Evolutionary conservation across 1,140 invertebrate genomes (phyloP).

Genomic region (Drosophila nigrodunni): DNA sequence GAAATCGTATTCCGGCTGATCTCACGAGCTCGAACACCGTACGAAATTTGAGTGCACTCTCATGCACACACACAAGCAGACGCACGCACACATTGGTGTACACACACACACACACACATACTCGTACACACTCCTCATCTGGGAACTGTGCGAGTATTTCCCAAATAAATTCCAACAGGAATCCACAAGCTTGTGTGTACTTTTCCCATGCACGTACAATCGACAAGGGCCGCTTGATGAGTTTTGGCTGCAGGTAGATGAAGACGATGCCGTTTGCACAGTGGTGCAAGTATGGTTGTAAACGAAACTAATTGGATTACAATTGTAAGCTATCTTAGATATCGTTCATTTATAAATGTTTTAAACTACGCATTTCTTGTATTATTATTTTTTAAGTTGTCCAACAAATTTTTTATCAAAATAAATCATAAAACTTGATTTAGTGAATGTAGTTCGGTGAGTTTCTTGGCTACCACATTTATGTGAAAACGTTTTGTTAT

Average conservation of each 20-base stretch:
- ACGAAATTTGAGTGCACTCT: constrained; percentile 82
- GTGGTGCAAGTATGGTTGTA: constrained; percentile 26
- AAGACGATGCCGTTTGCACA: constrained; percentile 57
- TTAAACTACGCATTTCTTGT: background rate
- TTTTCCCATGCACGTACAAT: constrained; percentile 83
- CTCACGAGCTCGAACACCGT: constrained; percentile 77
- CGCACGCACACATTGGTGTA: constrained; percentile 34
- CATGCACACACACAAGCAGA: constrained; percentile 65
- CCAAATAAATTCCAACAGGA: constrained; percentile 83
- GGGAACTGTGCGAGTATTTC: constrained; percentile 68
- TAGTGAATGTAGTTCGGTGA: constrained; percentile 1
- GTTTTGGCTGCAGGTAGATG: constrained; percentile 79
- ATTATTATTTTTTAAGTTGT: no score
- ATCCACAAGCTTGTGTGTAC: constrained; percentile 81
- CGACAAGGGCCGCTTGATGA: constrained; percentile 82
- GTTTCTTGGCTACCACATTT: constrained; percentile 3
- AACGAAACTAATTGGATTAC: constrained; percentile 18
- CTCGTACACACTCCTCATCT: constrained; percentile 21
- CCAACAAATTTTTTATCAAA: background rate
- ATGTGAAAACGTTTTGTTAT: background rate
- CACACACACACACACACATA: constrained; percentile 34
- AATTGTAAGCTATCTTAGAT: background rate
- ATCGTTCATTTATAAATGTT: background rate
- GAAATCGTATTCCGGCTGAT: constrained; percentile 79
- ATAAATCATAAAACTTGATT: background rate